These are phyloP conservation scores for Ellobius talpinus DNA, from an alignment of 2,113 vertebrate genomes.

Conservation along the genomic window DNA sequence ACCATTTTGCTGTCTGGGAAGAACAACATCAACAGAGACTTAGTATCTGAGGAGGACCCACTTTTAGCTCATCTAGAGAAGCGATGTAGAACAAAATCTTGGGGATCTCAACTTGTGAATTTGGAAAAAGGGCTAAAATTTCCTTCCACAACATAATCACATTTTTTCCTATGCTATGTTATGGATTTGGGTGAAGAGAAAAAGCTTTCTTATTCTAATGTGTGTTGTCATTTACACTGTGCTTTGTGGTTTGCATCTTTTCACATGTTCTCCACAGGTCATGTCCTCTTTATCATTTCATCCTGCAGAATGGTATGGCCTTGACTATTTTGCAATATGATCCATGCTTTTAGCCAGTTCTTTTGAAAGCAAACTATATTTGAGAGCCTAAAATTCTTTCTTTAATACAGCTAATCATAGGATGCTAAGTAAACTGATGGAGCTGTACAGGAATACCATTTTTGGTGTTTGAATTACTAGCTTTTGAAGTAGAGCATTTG, in stretches of 20 bases:
- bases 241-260: background rate
- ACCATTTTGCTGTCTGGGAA: background rate
- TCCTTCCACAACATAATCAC: background rate
- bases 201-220: slow-evolving; percentile 21
- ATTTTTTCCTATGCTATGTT: background rate
- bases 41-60: background rate
- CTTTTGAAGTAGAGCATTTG: background rate
- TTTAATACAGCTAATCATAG: background rate
- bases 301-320: background rate
- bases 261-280: background rate
- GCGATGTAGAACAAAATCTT: background rate
- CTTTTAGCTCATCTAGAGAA: background rate
- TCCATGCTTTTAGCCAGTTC: background rate
- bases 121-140: background rate
- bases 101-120: background rate
- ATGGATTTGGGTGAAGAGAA: background rate
- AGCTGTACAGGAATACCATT: background rate
- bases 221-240: background rate
- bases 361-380: slow-evolving; percentile 31
- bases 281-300: background rate
- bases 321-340: background rate
- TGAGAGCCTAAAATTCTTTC: slow-evolving; percentile 17
- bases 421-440: background rate
- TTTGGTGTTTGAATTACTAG: slow-evolving; percentile 2
- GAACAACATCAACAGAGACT: background rate